phyloP scores from a whole-genome alignment of 1,140 invertebrate genomes.

The Telenomus remus region DNA sequence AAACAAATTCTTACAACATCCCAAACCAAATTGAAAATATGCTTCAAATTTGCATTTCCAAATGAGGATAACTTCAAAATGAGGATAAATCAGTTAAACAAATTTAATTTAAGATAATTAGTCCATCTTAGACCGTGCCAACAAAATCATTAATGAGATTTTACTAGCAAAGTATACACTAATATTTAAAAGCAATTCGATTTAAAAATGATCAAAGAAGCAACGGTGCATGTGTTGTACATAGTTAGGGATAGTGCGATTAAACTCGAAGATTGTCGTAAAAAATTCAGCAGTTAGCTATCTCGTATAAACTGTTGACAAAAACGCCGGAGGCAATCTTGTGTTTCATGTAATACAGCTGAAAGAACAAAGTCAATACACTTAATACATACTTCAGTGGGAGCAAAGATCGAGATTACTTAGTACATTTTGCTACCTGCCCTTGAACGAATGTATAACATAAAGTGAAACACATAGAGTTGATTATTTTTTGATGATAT shows the following conservation, averaged over 20 bases:
- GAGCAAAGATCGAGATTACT: too few species aligned
- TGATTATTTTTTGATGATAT: not conserved
- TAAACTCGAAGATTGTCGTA: conserved; percentile 38
- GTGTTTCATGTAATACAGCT: conserved; percentile 14
- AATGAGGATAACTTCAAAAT: too few species aligned
- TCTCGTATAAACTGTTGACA: conserved; percentile 48
- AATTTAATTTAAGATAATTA: too few species aligned
- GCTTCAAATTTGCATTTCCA: too few species aligned
- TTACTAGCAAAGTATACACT: not conserved
- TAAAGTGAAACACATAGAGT: too few species aligned
- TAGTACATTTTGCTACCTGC: too few species aligned
- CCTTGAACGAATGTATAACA: too few species aligned
- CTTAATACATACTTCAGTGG: conserved; percentile 14
- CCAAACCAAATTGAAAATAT: too few species aligned
- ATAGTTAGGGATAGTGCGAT: conserved; percentile 27
- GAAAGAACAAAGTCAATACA: conserved; percentile 32
- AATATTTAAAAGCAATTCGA: conserved; percentile 18
- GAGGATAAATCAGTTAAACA: too few species aligned
- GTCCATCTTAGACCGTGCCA: too few species aligned
- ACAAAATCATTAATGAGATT: too few species aligned
- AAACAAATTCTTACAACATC: too few species aligned
- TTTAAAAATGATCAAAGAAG: conserved; percentile 30
- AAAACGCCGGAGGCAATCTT: conserved; percentile 17
- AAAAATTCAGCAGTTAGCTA: conserved; percentile 41
- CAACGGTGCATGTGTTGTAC: conserved; percentile 35